Conservation (phyloP, 2,888 invertebrate species). For the Himalopsyche kuldschensis region DNA sequence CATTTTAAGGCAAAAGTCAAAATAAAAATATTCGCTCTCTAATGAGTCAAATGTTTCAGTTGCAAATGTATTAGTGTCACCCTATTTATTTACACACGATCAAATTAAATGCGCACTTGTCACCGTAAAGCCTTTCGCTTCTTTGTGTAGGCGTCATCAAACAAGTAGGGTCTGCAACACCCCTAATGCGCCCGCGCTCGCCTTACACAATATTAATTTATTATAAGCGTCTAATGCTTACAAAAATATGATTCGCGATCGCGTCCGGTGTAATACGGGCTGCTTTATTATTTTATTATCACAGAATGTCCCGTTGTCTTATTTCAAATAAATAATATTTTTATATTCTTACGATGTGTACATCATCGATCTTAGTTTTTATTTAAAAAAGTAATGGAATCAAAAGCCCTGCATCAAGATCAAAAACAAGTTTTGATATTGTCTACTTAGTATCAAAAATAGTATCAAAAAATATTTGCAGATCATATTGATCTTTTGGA, state of each 20-base stretch:
- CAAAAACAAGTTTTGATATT: too few relatives aligned
- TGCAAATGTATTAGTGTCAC: constrained; percentile 7
- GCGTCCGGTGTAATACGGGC: neutral
- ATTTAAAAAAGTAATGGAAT: too few relatives aligned
- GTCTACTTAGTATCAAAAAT: too few relatives aligned
- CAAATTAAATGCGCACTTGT: constrained; percentile 39
- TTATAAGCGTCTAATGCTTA: constrained; percentile 20
- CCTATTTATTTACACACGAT: constrained; percentile 38
- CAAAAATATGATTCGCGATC: constrained; percentile 28
- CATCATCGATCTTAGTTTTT: too few relatives aligned
- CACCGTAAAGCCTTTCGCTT: constrained; percentile 34
- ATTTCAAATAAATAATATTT: neutral
- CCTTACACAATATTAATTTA: constrained; percentile 17
- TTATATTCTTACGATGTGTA: neutral
- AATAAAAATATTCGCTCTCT: too few relatives aligned
- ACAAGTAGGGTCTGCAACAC: constrained; percentile 2
- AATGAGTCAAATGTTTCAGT: neutral
- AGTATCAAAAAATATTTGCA: too few relatives aligned
- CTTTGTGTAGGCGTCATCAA: constrained; percentile 30
- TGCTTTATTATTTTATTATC: neutral
- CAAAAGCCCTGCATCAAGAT: too few relatives aligned
- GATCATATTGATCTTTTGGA: too few relatives aligned
- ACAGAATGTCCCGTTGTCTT: neutral
- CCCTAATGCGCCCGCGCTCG: constrained; percentile 7
- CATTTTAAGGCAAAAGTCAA: too few relatives aligned